Evolutionary conservation across 2,113 vertebrate species (phyloP), one percentile per base, ranked within the genome.

Genomic region (Callaeas wilsoni): DNA sequence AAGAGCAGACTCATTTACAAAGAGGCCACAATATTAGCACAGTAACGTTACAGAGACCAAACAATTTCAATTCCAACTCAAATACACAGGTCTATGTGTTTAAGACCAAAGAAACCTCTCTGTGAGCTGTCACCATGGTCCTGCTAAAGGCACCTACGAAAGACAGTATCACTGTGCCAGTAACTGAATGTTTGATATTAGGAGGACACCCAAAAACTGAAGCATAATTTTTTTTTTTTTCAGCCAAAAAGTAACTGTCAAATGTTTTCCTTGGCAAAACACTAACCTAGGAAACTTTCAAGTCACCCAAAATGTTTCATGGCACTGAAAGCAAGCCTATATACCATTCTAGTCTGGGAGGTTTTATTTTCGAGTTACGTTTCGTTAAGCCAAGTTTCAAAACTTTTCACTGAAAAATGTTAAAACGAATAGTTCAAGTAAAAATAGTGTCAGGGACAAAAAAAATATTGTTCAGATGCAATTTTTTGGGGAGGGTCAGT

Each of bases 401-500:
- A 89, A 65, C 3, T 15, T 41, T 60, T 41, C 12, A 52, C 12
- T 76, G 50, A n/a, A 83, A 64, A 67, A 71, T 5, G 13, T 29
- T 65, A 32, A 92, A 76, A 35, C 18, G 4, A 10, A 4, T 33
- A 46, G 73, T 83, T 68, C 7, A 20, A 80, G 33, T 44, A 22
- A 75, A 85, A 75, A 29, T 15, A 52, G 14, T 21, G 26, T 16
- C 22, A 33, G 42, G 4, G 13, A 42, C 23, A 60, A 42, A 44
- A 44, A 21, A 39, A 55, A 55, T n/a, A n/a, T 27, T 23, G 4
- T 37, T 79, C 33, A 30, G 20, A 5, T 69, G 29, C 10, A 53
- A 3, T 16, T 26, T 26, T n/a, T 26, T 5, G 6, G 8, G 12
- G 14, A 16, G 1, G 5, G 13, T 16, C 16, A 60, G 13, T 35